phyloP scores from a whole-genome alignment of 2,888 invertebrate species.

The Apoda limacodes region DNA sequence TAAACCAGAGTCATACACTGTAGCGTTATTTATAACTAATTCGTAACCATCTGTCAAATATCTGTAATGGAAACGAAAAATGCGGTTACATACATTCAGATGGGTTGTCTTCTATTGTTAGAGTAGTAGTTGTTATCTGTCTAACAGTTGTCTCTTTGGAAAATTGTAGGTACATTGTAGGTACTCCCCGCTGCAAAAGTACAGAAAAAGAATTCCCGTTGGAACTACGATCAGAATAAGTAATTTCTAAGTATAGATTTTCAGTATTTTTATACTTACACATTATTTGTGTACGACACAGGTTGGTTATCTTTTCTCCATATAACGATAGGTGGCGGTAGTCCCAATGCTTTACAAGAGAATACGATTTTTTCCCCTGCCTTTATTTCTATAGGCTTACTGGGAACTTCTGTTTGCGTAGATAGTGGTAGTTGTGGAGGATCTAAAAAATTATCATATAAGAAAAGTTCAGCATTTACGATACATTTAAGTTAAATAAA shows the following conservation, averaged over 20 bases:
- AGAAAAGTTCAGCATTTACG: too few relatives aligned
- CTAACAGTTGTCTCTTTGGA: too few relatives aligned
- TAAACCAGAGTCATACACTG: slow-evolving; percentile 38
- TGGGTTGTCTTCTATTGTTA: too few relatives aligned
- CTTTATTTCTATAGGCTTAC: slow-evolving; percentile 26
- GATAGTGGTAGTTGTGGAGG: slow-evolving; percentile 26
- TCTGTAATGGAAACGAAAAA: neutral
- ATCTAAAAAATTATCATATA: slow-evolving; percentile 37
- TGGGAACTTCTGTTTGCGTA: slow-evolving; percentile 13
- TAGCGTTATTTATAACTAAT: slow-evolving; percentile 34
- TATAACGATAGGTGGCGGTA: slow-evolving; percentile 46
- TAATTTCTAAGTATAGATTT: too few relatives aligned
- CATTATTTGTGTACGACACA: slow-evolving; percentile 33
- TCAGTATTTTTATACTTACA: too few relatives aligned
- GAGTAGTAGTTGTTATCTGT: too few relatives aligned
- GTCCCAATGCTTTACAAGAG: slow-evolving; percentile 41
- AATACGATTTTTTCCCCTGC: slow-evolving; percentile 31
- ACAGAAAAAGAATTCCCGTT: too few relatives aligned
- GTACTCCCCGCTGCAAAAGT: too few relatives aligned
- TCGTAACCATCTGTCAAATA: slow-evolving; percentile 23
- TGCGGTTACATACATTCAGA: too few relatives aligned
- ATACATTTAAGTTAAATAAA: too few relatives aligned
- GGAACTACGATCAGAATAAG: too few relatives aligned
- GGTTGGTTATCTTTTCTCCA: slow-evolving; percentile 56
- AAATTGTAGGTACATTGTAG: too few relatives aligned